Conservation (phyloP, 1,140 invertebrate genomes). For the Pteromalus puparum region DNA sequence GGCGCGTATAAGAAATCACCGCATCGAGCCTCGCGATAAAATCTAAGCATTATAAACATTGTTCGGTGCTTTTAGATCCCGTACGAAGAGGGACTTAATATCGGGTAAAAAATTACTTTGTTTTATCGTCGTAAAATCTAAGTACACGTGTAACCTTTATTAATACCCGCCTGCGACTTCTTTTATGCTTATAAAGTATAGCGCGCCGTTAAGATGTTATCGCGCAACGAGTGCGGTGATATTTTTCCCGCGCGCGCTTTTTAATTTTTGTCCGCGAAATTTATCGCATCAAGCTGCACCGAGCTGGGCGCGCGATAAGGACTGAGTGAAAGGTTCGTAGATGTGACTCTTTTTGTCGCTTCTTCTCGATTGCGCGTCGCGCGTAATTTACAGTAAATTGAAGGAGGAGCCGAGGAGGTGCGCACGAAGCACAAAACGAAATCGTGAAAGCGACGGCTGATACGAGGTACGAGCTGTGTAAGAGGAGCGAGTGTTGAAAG, state of each 20-base stretch:
- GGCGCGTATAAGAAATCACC: not conserved
- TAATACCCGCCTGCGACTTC: slow-evolving; percentile 12
- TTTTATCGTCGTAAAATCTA: slow-evolving; percentile 32
- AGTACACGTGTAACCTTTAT: slow-evolving; percentile 3
- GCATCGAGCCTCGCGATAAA: not conserved
- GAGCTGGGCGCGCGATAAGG: not conserved
- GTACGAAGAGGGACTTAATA: not conserved
- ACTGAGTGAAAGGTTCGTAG: not conserved
- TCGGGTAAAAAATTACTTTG: not conserved
- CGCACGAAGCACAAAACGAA: not conserved
- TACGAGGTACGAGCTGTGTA: not conserved
- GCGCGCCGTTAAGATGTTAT: slow-evolving; percentile 21
- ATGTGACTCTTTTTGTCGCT: not conserved
- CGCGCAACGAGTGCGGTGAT: not conserved
- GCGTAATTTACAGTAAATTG: not conserved
- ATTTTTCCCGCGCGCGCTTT: not conserved
- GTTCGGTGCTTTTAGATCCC: not conserved
- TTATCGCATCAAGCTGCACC: slow-evolving; percentile 1
- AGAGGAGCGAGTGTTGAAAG: too few relatives aligned
- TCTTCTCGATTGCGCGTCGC: not conserved
- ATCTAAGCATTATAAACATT: not conserved
- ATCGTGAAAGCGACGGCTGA: not conserved
- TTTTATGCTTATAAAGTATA: slow-evolving; percentile 8
- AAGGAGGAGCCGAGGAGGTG: too few relatives aligned
- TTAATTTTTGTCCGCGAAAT: slow-evolving; percentile 14